phyloP scores from a whole-genome alignment of 2,797 vertebrate genomes.

The Anguilla anguilla region DNA sequence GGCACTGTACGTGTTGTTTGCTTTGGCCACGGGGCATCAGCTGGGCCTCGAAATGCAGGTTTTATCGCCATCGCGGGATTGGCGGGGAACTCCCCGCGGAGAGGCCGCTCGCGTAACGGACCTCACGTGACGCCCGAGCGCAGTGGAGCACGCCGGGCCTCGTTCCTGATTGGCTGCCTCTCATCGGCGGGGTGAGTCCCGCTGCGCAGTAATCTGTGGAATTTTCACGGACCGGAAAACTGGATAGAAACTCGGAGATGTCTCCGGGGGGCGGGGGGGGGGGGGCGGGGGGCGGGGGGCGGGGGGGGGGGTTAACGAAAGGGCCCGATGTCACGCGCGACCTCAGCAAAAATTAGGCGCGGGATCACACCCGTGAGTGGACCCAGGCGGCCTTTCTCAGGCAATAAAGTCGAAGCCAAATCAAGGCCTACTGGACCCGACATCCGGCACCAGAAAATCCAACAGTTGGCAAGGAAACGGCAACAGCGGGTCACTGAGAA shows the following conservation, averaged over 20 bases:
- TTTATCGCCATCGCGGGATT: neutral
- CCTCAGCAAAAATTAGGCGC: neutral
- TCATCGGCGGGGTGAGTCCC: neutral
- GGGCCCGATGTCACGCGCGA: slow-evolving; percentile 21
- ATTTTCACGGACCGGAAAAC: slow-evolving; percentile 4
- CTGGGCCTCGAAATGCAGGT: neutral
- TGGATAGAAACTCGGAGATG: slow-evolving; percentile 12
- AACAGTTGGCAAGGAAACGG: too few relatives aligned
- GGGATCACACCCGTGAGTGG: neutral
- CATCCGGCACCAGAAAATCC: too few relatives aligned
- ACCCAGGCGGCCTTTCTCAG: too few relatives aligned
- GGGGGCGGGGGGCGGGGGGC: slow-evolving; percentile 27
- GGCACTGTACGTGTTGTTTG: neutral
- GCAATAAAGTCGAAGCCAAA: too few relatives aligned
- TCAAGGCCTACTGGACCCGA: too few relatives aligned
- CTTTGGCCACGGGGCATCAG: too few relatives aligned
- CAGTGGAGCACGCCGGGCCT: neutral
- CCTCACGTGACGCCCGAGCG: neutral
- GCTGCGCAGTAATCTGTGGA: neutral
- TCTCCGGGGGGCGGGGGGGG: slow-evolving; percentile 21
- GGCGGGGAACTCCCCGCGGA: neutral
- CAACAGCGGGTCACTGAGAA: too few relatives aligned
- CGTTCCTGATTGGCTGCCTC: neutral
- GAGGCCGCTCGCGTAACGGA: neutral
- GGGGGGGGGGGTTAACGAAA: slow-evolving; percentile 9